Evolutionary conservation across 2,113 vertebrate species (phyloP).

Genomic region (Odontophorus gujanensis): DNA sequence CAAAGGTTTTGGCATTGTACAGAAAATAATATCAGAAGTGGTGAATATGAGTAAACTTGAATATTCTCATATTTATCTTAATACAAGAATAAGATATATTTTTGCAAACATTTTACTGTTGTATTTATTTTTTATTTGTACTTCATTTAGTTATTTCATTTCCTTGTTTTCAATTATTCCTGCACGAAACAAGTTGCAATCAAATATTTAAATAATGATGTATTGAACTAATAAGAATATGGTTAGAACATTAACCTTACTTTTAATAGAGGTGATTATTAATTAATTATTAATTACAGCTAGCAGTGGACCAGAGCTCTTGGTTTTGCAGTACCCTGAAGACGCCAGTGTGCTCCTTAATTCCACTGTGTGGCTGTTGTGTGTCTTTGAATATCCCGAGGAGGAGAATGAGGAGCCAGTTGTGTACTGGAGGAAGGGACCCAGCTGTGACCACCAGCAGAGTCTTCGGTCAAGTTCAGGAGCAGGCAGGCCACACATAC

Average conservation of each 20-base stretch:
- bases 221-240: not conserved
- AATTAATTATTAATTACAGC: not conserved
- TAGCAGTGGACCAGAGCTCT: not conserved
- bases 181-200: not conserved
- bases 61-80: not conserved
- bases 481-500: fast-evolving
- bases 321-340: not conserved
- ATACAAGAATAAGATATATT: not conserved
- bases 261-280: not conserved
- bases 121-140: not conserved
- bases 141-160: not conserved
- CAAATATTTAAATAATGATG: not conserved
- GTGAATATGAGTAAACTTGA: not conserved
- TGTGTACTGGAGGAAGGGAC: not conserved
- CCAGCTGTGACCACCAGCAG: not conserved
- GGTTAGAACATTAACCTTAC: not conserved
- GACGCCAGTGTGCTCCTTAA: not conserved
- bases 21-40: not conserved
- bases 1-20: not conserved
- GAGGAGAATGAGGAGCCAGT: not conserved
- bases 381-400: not conserved
- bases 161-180: not conserved
- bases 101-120: not conserved
- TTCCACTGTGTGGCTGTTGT: not conserved
- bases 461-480: not conserved